Evolutionary conservation across 23 tunicate genomes (phyloP), one percentile per base, ranked within the genome.

Genomic region (Trididemnum miniatum): DNA sequence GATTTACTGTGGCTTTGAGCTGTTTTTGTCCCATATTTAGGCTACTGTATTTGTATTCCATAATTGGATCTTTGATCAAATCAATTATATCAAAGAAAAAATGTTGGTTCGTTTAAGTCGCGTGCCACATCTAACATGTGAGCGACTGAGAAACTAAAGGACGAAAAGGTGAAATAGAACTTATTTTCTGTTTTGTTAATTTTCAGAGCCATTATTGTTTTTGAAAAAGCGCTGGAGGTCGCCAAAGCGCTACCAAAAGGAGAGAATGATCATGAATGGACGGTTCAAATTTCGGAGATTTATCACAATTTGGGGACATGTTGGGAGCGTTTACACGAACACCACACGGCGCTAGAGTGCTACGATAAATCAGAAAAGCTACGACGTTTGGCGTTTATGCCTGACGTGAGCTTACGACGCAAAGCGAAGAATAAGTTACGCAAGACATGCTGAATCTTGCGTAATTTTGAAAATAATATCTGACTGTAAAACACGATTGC

Each of bases 141-240:
- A n/a, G n/a, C n/a, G n/a, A n/a, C n/a, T n/a, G n/a, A n/a, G n/a
- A n/a, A n/a, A n/a, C n/a, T n/a, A n/a, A n/a, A n/a, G n/a, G n/a
- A n/a, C n/a, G n/a, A n/a, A n/a, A n/a, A n/a, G 76, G 81, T n/a
- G 71, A 81, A 67, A 81, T 66, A 37, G 84, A 77, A 26, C 81
- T 86, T 39, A 32, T 35, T 52, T 87, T 86, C 80, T 86, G 90
- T 90, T 91, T n/a, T 12, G 87, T 39, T 62, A 12, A 12, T 44
- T 87, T 82, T 63, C 77, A 91, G 97, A 65, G 90, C 97, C 0
- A 85, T 91, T 15, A 91, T 81, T n/a, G 97, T 86, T 15, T 86
- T 81, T 44, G 97, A 86, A 65, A 81, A 77, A 86, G 86, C 97
- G 7, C 62, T 86, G 35, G 87, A 81, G 24, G 65, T 81, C 40